phyloP scores from a whole-genome alignment of 2,888 invertebrate genomes.

The Drosophila phalerata region DNA sequence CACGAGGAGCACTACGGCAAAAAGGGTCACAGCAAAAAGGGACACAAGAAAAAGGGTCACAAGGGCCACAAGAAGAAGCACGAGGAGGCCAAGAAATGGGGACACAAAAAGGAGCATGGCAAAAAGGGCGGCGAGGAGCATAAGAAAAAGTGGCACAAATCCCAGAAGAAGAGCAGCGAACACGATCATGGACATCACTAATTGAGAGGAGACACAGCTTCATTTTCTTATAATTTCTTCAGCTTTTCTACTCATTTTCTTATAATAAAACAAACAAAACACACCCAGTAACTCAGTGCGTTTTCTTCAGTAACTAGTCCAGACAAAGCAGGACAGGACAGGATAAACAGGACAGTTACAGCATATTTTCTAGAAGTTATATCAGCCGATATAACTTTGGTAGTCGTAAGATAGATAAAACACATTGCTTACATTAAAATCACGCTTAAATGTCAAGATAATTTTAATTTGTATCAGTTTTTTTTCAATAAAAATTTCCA shows the following conservation, averaged over 20 bases:
- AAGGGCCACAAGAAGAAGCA: conserved; percentile 92
- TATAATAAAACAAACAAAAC: conserved; percentile 55
- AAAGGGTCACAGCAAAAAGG: conserved; percentile 92
- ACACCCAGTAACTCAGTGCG: conserved; percentile 42
- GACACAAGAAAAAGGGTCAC: conserved; percentile 92
- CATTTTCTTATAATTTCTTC: background rate
- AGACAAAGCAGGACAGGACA: too few relatives aligned
- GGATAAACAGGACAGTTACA: too few relatives aligned
- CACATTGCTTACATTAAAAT: too few relatives aligned
- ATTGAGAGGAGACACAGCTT: background rate
- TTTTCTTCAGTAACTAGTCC: background rate
- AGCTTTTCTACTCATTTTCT: conserved; percentile 5
- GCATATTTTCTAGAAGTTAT: too few relatives aligned
- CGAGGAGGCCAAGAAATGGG: conserved; percentile 92
- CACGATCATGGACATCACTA: conserved; percentile 70
- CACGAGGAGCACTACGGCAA: conserved; percentile 92
- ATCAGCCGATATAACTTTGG: too few relatives aligned
- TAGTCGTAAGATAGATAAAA: too few relatives aligned
- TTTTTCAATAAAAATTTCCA: too few relatives aligned
- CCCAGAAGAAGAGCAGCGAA: conserved; percentile 86
- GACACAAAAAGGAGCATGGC: conserved; percentile 90
- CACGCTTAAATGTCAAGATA: too few relatives aligned
- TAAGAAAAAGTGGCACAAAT: conserved; percentile 91
- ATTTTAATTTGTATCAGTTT: too few relatives aligned
- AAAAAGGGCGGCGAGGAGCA: conserved; percentile 93